These are phyloP conservation scores for Drosophila cardini DNA, from an alignment of 1,140 invertebrate genomes.

Conservation along the genomic window DNA sequence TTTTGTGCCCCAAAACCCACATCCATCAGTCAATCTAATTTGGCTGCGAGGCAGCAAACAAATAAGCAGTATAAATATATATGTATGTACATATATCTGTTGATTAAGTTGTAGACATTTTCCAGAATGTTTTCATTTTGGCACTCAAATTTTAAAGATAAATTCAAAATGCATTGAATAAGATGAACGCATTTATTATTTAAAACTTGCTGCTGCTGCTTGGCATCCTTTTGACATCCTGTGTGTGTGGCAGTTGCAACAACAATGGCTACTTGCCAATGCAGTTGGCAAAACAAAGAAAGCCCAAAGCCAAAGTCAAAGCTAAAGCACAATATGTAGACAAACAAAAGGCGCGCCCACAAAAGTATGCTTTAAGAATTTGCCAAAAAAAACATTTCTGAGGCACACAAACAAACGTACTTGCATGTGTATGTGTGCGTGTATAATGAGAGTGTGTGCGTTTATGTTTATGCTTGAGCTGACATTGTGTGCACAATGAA, in stretches of 20 bases:
- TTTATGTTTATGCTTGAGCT: slow-evolving; percentile 29
- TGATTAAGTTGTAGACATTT: slow-evolving; percentile 77
- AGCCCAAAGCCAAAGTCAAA: slow-evolving; percentile 44
- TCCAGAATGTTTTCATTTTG: slow-evolving; percentile 53
- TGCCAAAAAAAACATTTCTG: slow-evolving; percentile 32
- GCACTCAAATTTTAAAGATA: slow-evolving; percentile 23
- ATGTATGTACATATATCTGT: slow-evolving; percentile 26
- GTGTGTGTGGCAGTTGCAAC: slow-evolving; percentile 33
- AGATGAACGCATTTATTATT: slow-evolving; percentile 70
- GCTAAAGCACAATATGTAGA: slow-evolving; percentile 39
- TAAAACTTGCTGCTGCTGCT: slow-evolving; percentile 50
- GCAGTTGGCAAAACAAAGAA: slow-evolving; percentile 70
- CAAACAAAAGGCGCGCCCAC: slow-evolving; percentile 64
- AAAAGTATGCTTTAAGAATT: slow-evolving; percentile 75
- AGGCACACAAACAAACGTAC: slow-evolving; percentile 11
- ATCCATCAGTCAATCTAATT: slow-evolving; percentile 67
- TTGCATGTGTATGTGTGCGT: slow-evolving; percentile 1
- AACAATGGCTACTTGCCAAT: slow-evolving; percentile 63
- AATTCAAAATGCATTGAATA: slow-evolving; percentile 8
- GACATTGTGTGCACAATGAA: slow-evolving; percentile 46
- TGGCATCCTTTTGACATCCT: not conserved
- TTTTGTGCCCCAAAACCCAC: slow-evolving; percentile 19
- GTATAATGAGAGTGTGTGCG: slow-evolving; percentile 6
- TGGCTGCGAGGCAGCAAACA: slow-evolving; percentile 62
- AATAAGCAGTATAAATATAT: slow-evolving; percentile 32